Evolutionary conservation across 1,140 invertebrate genomes (phyloP).

Genomic region (Euschistus heros): DNA sequence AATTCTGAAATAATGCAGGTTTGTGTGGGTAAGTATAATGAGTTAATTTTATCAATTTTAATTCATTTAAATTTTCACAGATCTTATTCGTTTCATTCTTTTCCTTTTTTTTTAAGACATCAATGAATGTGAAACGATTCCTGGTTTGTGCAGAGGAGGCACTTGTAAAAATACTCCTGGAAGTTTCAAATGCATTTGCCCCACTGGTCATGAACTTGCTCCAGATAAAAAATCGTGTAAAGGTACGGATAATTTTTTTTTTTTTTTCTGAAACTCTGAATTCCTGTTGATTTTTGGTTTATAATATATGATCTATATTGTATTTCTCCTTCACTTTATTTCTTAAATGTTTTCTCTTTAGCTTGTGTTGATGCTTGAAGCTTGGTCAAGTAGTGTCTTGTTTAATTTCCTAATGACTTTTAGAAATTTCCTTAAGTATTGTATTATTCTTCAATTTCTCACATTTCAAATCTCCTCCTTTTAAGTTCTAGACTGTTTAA

Average conservation of each 20-base stretch:
- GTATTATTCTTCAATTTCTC: no score
- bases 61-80: no score
- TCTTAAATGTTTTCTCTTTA: no score
- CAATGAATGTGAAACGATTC: slow-evolving; percentile 64
- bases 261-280: not conserved
- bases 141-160: slow-evolving; percentile 54
- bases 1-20: slow-evolving; percentile 68
- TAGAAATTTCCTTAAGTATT: no score
- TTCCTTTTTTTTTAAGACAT: slow-evolving; percentile 53
- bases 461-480: no score
- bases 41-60: no score
- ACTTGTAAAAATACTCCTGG: slow-evolving; percentile 56
- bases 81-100: no score
- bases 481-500: no score
- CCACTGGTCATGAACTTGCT: slow-evolving; percentile 53
- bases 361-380: no score
- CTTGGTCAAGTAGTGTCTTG: no score
- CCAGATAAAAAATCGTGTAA: slow-evolving; percentile 52
- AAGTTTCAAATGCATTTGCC: slow-evolving; percentile 60
- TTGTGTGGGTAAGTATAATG: slow-evolving; percentile 57
- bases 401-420: no score
- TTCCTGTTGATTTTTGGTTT: not conserved
- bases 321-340: no score
- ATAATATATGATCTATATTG: not conserved
- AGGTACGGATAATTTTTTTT: slow-evolving; percentile 34